Conservation (phyloP, 2,797 vertebrate species). For the Rhyacichthys aspro region DNA sequence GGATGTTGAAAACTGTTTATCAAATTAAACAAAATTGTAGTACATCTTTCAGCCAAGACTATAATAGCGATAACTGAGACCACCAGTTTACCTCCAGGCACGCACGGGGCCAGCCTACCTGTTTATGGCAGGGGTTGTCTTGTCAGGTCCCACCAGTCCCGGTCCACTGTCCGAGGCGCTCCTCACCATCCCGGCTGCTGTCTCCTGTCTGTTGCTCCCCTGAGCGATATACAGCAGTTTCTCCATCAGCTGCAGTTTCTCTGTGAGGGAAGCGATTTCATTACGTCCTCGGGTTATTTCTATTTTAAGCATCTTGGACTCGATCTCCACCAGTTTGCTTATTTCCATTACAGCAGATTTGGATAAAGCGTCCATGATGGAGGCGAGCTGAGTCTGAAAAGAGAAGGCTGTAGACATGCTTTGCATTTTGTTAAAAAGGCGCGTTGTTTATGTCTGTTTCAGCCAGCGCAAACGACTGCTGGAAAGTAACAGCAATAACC, state of each 20-base stretch:
- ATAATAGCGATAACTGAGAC: neutral
- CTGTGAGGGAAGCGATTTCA: slow-evolving; percentile 73
- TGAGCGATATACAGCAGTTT: slow-evolving; percentile 68
- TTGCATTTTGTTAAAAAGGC: too few relatives aligned
- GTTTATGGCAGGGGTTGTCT: slow-evolving; percentile 46
- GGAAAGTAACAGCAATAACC: neutral
- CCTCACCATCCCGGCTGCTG: slow-evolving; percentile 28
- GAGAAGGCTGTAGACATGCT: slow-evolving; percentile 75
- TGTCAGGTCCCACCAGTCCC: slow-evolving; percentile 29
- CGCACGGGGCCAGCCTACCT: slow-evolving; percentile 49
- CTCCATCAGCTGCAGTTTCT: slow-evolving; percentile 80
- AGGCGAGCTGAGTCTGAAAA: slow-evolving; percentile 78
- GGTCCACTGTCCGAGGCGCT: slow-evolving; percentile 25
- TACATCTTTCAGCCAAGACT: neutral
- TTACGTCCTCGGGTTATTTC: slow-evolving; percentile 78
- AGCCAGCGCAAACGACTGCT: neutral
- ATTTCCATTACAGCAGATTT: slow-evolving; percentile 80
- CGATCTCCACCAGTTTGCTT: slow-evolving; percentile 79
- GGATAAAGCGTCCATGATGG: slow-evolving; percentile 79
- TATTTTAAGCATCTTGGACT: slow-evolving; percentile 78
- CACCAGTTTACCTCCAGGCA: neutral
- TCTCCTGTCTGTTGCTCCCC: slow-evolving; percentile 55
- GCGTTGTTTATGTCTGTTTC: neutral
- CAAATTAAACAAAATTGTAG: slow-evolving; percentile 11
- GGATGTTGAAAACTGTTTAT: slow-evolving; percentile 19